A percentile compares a stretch with the other conserved stretches of the same genome.
These are phyloP conservation scores for Parus major DNA, from an alignment of 2,113 vertebrate genomes.

Conservation along the genomic window DNA sequence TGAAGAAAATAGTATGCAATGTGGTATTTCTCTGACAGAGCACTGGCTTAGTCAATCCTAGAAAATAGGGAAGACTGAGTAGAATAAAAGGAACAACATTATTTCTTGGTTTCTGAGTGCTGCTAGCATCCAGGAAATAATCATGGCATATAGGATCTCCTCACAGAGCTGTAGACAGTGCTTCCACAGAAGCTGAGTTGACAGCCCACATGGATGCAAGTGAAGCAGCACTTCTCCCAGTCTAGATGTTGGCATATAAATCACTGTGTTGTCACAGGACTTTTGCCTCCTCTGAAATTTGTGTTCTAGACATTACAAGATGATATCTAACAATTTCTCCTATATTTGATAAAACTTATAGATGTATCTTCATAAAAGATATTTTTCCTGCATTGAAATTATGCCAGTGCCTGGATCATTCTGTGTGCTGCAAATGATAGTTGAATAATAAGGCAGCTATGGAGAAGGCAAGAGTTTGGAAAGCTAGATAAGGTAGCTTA, in stretches of 20 bases:
- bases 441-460: neutral
- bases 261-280: neutral
- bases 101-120: neutral
- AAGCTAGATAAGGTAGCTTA: neutral
- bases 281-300: neutral
- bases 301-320: neutral
- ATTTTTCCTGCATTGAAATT: neutral
- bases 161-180: neutral
- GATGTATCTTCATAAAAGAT: neutral
- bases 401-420: neutral
- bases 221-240: neutral
- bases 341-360: neutral
- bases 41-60: neutral
- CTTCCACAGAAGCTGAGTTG: neutral
- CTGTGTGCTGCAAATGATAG: neutral
- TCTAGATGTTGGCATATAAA: neutral
- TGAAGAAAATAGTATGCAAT: neutral
- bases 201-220: neutral
- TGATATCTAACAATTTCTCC: neutral
- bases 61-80: neutral
- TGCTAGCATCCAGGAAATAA: neutral
- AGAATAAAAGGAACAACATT: neutral
- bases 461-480: neutral
- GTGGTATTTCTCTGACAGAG: neutral
- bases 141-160: neutral